A percentile compares a stretch with the other conserved stretches of the same genome.
phyloP scores from a whole-genome alignment of 2,113 vertebrate genomes.

The Eulemur macaco region DNA sequence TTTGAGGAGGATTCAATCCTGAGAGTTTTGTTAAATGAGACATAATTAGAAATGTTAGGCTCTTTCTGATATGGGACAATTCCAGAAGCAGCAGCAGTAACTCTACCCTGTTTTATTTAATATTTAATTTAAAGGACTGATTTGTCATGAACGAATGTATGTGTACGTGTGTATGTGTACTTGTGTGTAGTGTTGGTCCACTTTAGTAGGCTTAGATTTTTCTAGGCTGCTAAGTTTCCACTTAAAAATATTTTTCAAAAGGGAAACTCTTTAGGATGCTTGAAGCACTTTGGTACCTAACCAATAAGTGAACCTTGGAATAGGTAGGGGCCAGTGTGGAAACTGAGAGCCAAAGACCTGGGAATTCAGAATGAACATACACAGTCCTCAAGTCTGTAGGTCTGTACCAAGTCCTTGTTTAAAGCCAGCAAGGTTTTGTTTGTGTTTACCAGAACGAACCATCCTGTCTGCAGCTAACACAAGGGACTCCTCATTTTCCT shows the following conservation, averaged over 20 bases:
- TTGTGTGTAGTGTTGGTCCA: background rate
- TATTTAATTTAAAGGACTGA: background rate
- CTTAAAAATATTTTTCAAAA: slow-evolving; percentile 36
- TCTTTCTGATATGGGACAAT: slow-evolving; percentile 2
- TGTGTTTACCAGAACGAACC: background rate
- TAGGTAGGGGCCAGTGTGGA: background rate
- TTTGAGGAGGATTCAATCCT: slow-evolving; percentile 46
- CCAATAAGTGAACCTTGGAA: background rate
- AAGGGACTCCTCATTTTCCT: background rate
- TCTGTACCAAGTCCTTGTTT: background rate
- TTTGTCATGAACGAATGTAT: background rate
- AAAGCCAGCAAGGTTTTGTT: background rate
- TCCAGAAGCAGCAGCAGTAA: slow-evolving; percentile 35
- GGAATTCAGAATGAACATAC: background rate
- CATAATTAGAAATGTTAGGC: slow-evolving; percentile 44
- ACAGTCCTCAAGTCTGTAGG: accelerated
- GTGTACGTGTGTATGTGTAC: background rate
- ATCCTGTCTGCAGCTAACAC: background rate
- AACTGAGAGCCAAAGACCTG: background rate
- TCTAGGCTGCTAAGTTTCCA: background rate
- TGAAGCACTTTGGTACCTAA: background rate
- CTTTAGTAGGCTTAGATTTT: background rate
- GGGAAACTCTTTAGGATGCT: background rate
- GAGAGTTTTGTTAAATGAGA: slow-evolving; percentile 35
- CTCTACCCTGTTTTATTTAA: background rate